A percentile compares a stretch with the other conserved stretches of the same genome.
These are phyloP conservation scores for Carabus problematicus DNA, from an alignment of 2,888 invertebrate species.

Conservation along the genomic window DNA sequence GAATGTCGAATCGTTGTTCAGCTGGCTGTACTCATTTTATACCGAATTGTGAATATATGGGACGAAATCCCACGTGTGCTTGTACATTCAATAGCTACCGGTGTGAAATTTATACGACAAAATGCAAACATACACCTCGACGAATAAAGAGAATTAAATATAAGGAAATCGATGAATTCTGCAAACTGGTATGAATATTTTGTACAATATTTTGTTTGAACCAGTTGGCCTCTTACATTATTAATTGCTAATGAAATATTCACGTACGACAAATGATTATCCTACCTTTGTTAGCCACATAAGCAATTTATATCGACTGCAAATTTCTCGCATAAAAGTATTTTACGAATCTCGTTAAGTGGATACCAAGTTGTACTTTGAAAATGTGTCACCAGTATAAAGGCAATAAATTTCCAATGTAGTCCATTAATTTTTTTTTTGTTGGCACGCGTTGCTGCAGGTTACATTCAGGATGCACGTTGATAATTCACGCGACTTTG, in stretches of 20 bases:
- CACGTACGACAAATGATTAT: no score
- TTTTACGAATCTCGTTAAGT: not conserved
- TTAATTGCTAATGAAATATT: no score
- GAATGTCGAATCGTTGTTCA: not conserved
- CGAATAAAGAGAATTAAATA: no score
- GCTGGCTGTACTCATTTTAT: not conserved
- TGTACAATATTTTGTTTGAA: no score
- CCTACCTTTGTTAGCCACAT: not conserved
- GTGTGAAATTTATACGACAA: no score
- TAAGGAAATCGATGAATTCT: no score
- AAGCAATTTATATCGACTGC: conserved; percentile 13
- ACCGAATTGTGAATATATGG: not conserved
- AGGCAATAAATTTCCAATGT: conserved; percentile 20
- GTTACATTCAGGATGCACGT: no score
- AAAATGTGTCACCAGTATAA: conserved; percentile 12
- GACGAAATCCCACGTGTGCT: not conserved
- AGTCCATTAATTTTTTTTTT: conserved; percentile 21
- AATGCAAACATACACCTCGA: no score
- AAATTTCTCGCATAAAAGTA: not conserved
- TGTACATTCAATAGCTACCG: not conserved
- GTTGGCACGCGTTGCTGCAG: not conserved
- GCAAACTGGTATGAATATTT: no score
- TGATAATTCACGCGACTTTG: no score
- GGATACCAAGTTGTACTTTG: not conserved
- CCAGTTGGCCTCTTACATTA: no score